Base-by-base conservation (phyloP, 2,113 vertebrate genomes). In the Siniperca chuatsi region DNA sequence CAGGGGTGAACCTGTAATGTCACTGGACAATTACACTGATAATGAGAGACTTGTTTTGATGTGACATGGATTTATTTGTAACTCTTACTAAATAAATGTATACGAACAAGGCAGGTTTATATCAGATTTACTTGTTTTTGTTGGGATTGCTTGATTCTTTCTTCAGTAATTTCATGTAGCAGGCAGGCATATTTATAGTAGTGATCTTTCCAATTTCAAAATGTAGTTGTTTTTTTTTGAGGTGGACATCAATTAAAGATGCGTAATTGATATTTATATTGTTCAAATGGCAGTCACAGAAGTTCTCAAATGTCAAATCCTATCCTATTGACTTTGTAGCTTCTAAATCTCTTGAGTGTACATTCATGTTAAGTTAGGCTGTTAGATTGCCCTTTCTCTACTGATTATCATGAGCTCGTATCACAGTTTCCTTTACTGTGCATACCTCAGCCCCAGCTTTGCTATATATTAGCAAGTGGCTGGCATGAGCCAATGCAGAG, bases 401-500 rank as follows among this genome's bases (percentile, higher is more conserved):
- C 74, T 12, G 37, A 54, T 90, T 86, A 87, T 20, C 74, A 35
- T 65, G 42, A 81, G 78, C 65, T 87, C 46, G 79, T 88, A 75
- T 78, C 87, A 86, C 65, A 70, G 58, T 87, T 21, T 48, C 54
- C 71, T 74, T 44, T 25, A 40, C 71, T 37, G 65, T 29, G 48
- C 87, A 87, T 80, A 77, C 75, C 81, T 82, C 79, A 46, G 60
- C 54, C 57, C 68, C 44, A 35, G 40, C 23, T 86, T 67, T 81
- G 58, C 71, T 82, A 25, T 87, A 88, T 52, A 87, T 87, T 89
- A 78, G 79, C 79, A 80, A 90, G 86, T 10, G 81, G 65, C 83
- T 90, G 83, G 87, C 90, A 89, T 85, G 70, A 93, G 79, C 84
- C 77, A 81, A 46, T 52, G 68, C 87, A 78, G 85, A 79, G 91